Evolutionary conservation across 2,888 invertebrate species (phyloP), one percentile per base, ranked within the genome.

Genomic region (Eilema sororculum): DNA sequence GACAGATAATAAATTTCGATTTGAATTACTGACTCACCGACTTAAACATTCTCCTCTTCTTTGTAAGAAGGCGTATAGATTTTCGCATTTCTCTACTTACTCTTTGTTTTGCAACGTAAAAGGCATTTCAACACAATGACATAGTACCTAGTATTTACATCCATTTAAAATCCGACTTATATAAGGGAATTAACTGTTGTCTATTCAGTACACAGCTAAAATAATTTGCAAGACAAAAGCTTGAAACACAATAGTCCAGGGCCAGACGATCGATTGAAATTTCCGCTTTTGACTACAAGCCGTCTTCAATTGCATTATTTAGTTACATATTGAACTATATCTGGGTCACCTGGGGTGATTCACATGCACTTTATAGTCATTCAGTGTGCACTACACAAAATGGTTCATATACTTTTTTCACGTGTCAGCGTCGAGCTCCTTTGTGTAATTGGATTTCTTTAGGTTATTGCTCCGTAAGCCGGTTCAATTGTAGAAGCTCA

Each of bases 361-460:
- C 86, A 87, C 79, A 82, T 80, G 74, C 80, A 76, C 79, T 71
- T 74, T 70, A 74, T 74, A 72, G 71, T 69, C 65, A 69, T 79
- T 78, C 73, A 75, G 73, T 62, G 56, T 64, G 69, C 69, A 69
- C 78, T 79, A 76, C 81, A 84, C 84, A 80, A 83, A n/a, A 84
- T 78, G 79, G 73, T 79, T 77, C 85, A 84, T 91, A 88, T 87
- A 89, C 87, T 84, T 78, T 83, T 83, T 84, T 84, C 79, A 79
- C 82, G 81, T 86, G 87, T 90, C 86, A 87, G 83, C 86, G 82
- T 72, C 77, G 78, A 81, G 79, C 83, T 83, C 77, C 86, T 88
- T 89, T 86, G 85, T 86, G 83, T 91, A 90, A 92, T 91, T 89
- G 88, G 88, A 91, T 91, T 87, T 83, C 83, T 83, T 86, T 86